Base-by-base conservation (phyloP, 2,888 invertebrate genomes). In the Phalera bucephala region DNA sequence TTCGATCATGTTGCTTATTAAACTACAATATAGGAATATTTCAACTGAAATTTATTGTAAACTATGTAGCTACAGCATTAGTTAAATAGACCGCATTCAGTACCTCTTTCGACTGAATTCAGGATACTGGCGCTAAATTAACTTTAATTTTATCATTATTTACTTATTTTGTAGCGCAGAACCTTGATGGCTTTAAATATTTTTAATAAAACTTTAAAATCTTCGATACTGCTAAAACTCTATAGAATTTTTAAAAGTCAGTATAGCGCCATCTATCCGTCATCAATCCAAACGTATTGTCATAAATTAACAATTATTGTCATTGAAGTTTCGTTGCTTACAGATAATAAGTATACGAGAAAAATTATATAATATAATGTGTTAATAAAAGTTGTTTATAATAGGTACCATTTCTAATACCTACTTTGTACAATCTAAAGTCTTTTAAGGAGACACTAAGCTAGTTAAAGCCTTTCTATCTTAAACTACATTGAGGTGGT, bases 391-490 rank as follows among this genome's bases (percentile, higher is more conserved):
- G 52, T 52, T 52, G 46, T 55, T 47, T 38, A 41, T 48, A n/a
- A n/a, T n/a, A n/a, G n/a, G n/a, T n/a, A n/a, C n/a, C n/a, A n/a
- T 38, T 48, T 53, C 59, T 54, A 31, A 37, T 36, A 52, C 56
- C 52, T 59, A 56, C 55, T 81, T 80, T 81, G 80, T 83, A 83
- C 82, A 80, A 62, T 82, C 84, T 85, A 85, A 75, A 80, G 85
- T 85, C 84, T 85, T 86, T 74, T 65, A 79, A 64, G 77, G 67
- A 81, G 79, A 80, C 65, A 71, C 86, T 87, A 87, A 86, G 73
- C 86, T 88, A 88, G 56, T 88, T 88, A 88, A 88, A 88, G 87
- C 87, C 79, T 42, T 80, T 76, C 86, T 85, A 86, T 84, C 72
- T 81, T 83, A 83, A 46, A 52, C 53, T 54, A 64, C 74, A 69